A percentile compares a stretch with the other conserved stretches of the same genome.
Conservation (phyloP, 2,888 invertebrate species). For the Seladonia tumulorum region DNA sequence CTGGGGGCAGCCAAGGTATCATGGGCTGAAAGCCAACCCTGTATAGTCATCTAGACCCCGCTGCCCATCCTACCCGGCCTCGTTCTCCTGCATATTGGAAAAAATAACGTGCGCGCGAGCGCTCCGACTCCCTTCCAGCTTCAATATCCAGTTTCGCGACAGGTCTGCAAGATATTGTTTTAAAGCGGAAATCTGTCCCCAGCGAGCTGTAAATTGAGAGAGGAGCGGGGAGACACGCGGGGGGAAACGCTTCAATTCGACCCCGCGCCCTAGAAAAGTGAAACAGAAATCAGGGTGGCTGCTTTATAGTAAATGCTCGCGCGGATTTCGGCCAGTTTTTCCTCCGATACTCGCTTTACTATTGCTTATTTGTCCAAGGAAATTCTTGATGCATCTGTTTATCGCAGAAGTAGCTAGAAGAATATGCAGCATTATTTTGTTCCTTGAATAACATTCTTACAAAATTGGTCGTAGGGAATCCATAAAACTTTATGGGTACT, state of each 20-base stretch:
- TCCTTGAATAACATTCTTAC: too few species aligned
- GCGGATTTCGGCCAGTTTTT: constrained; percentile 35
- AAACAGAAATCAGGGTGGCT: constrained; percentile 33
- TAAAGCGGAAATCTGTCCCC: constrained; percentile 82
- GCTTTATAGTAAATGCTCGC: constrained; percentile 53
- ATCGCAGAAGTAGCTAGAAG: too few species aligned
- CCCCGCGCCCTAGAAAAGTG: constrained; percentile 34
- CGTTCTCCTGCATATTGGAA: constrained; percentile 76
- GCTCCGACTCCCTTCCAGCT: constrained; percentile 18
- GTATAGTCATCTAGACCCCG: constrained; percentile 62
- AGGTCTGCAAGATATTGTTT: constrained; percentile 79
- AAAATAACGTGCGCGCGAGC: constrained; percentile 68
- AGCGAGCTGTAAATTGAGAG: constrained; percentile 79
- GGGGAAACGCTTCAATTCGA: constrained; percentile 5
- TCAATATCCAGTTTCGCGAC: constrained; percentile 61
- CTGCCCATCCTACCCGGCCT: constrained; percentile 44
- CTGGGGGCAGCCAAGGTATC: constrained; percentile 75
- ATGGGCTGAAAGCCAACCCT: constrained; percentile 69
- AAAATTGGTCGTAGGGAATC: too few species aligned
- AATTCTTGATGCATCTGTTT: too few species aligned
- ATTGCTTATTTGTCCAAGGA: too few species aligned
- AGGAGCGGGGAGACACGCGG: constrained; percentile 37
- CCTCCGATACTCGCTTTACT: background rate
- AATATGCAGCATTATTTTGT: too few species aligned
- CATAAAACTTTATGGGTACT: too few species aligned